Base-by-base conservation (phyloP, 2,113 vertebrate genomes). In the Gasterosteus aculeatus region DNA sequence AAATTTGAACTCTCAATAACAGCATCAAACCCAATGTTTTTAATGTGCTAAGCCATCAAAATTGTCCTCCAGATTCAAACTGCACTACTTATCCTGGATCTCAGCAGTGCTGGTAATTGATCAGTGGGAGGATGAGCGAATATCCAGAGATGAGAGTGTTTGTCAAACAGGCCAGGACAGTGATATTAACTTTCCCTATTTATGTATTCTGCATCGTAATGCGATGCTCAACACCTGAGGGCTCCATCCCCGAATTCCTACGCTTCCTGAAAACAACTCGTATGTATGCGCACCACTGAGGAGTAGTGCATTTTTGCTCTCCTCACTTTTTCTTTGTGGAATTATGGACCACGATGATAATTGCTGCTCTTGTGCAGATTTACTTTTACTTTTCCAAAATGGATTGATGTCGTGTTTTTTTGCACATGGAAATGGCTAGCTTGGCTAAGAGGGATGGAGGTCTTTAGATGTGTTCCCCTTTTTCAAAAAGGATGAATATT, bases 141-240 rank as follows among this genome's bases (percentile, higher is more conserved):
- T 85, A 86, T 84, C 65, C 66, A 87, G 77, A 85, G 87, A 89
- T 70, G 19, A 75, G 81, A 83, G 72, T 80, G 82, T 90, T 82
- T 87, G 87, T 90, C 85, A 84, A 83, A 85, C 70, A 47, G 77
- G 81, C 72, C 83, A 83, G 75, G 72, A 90, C 81, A 89, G 79
- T 82, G 84, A 80, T 79, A 92, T 92, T 91, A 78, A 91, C 91
- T 86, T 90, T 74, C 69, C 35, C 68, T 47, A 22, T 61, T 71
- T 63, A 72, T 88, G 82, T 82, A 83, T 57, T 70, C 74, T 82
- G 79, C 84, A 93, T 91, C 16, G 29, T 76, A 89, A 93, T 80
- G 22, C 46, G 62, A 75, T 71, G 64, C 86, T 88, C 83, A 81
- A 73, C 71, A 76, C 47, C 53, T 39, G 51, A 61, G 62, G 61